These are phyloP conservation scores for Acanthurus leucopareius DNA, from an alignment of 2,797 vertebrate species.

Conservation along the genomic window DNA sequence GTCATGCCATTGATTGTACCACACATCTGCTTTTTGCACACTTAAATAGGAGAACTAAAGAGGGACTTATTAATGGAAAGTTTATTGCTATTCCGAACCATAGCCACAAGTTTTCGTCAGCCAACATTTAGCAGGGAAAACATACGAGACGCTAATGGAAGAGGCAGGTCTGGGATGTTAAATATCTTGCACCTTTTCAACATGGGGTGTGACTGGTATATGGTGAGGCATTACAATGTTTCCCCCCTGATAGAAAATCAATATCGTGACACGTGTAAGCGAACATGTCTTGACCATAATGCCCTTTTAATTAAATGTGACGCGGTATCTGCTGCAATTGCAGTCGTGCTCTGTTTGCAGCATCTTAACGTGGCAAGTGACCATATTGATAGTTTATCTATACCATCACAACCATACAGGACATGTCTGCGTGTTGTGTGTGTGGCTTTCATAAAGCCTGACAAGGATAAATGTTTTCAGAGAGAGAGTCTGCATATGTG, in stretches of 20 bases:
- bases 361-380: slow-evolving; percentile 15
- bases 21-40: slow-evolving; percentile 38
- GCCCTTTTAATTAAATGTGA: slow-evolving; percentile 74
- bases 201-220: slow-evolving; percentile 13
- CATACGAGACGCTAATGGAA: slow-evolving; percentile 56
- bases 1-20: slow-evolving; percentile 37
- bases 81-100: slow-evolving; percentile 59
- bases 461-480: slow-evolving; percentile 46
- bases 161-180: slow-evolving; percentile 40
- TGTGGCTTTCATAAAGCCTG: slow-evolving; percentile 43
- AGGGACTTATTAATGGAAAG: slow-evolving; percentile 43
- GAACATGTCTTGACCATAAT: slow-evolving; percentile 67
- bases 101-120: slow-evolving; percentile 26
- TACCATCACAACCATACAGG: slow-evolving; percentile 18
- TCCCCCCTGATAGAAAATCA: slow-evolving; percentile 68
- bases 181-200: slow-evolving; percentile 48
- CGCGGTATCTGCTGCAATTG: slow-evolving; percentile 54
- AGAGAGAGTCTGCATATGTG: neutral
- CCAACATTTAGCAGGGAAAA: slow-evolving; percentile 41
- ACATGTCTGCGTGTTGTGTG: neutral
- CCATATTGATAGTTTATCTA: slow-evolving; percentile 46
- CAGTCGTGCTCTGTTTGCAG: slow-evolving; percentile 4
- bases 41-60: slow-evolving; percentile 52
- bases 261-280: slow-evolving; percentile 65
- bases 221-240: slow-evolving; percentile 55